These are phyloP conservation scores for Hemithea aestivaria DNA, from an alignment of 2,888 invertebrate genomes.

Conservation along the genomic window DNA sequence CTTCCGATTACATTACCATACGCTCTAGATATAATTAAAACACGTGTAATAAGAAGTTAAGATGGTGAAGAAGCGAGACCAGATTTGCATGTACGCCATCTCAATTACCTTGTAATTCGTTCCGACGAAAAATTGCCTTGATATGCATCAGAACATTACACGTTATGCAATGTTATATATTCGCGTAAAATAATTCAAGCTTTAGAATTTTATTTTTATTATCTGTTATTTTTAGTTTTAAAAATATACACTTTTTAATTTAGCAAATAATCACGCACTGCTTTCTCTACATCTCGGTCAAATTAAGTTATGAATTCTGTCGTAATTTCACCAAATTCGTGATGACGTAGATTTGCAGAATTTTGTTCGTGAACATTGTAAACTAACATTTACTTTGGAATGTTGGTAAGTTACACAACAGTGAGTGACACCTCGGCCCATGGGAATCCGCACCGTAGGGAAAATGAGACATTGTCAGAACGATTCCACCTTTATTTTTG, in stretches of 20 bases:
- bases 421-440: conserved; percentile 27
- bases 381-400: conserved; percentile 54
- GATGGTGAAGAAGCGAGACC: conserved; percentile 15
- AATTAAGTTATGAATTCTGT: too few species aligned
- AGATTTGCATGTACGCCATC: conserved; percentile 22
- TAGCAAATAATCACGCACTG: too few species aligned
- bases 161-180: neutral
- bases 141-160: conserved; percentile 5
- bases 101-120: conserved; percentile 18
- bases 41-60: too few species aligned
- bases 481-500: conserved; percentile 22
- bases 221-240: too few species aligned
- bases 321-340: too few species aligned
- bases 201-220: too few species aligned
- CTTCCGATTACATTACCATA: too few species aligned
- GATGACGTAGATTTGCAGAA: too few species aligned
- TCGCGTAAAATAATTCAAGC: too few species aligned
- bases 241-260: too few species aligned
- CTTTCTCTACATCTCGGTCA: too few species aligned
- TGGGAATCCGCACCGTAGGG: conserved; percentile 46
- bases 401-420: conserved; percentile 50
- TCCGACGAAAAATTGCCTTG: conserved; percentile 16
- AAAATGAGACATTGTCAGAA: conserved; percentile 46
- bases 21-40: too few species aligned
- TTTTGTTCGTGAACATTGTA: conserved; percentile 35